A percentile compares a stretch with the other conserved stretches of the same genome.
Evolutionary conservation across 2,113 vertebrate genomes (phyloP).

Genomic region (Osmerus mordax): DNA sequence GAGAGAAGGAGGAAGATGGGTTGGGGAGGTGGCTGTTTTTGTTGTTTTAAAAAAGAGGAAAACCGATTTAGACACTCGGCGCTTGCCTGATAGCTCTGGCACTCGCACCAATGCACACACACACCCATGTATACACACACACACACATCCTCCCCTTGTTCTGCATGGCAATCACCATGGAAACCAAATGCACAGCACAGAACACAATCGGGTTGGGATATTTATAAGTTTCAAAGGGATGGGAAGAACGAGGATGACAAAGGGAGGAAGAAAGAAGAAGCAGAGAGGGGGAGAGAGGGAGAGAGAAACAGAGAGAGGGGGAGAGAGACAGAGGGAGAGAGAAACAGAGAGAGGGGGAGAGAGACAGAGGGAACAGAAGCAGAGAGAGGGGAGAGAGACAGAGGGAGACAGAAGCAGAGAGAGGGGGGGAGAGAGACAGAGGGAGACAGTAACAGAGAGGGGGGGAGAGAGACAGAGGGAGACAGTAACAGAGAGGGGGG

Average conservation of each 20-base stretch:
- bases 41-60: constrained; percentile 42
- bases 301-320: too few species aligned
- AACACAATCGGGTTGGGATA: constrained; percentile 57
- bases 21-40: constrained; percentile 35
- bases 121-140: constrained; percentile 16
- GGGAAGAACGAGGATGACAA: constrained; percentile 60
- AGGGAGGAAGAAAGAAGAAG: constrained; percentile 45
- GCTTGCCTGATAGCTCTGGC: constrained; percentile 57
- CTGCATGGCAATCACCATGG: constrained; percentile 65
- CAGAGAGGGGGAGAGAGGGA: too few species aligned
- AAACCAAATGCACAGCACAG: constrained; percentile 67
- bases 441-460: too few species aligned
- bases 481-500: too few species aligned
- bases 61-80: constrained; percentile 54
- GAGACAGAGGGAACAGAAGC: too few species aligned
- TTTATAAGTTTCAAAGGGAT: constrained; percentile 69
- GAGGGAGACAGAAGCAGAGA: too few species aligned
- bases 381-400: too few species aligned
- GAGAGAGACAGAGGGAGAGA: too few species aligned
- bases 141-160: constrained; percentile 26
- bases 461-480: too few species aligned
- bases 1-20: constrained; percentile 16
- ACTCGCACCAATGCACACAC: constrained; percentile 48
- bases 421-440: too few species aligned
- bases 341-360: too few species aligned